Base-by-base conservation (phyloP, 2,888 invertebrate genomes). In the Nomada ferruginata region DNA sequence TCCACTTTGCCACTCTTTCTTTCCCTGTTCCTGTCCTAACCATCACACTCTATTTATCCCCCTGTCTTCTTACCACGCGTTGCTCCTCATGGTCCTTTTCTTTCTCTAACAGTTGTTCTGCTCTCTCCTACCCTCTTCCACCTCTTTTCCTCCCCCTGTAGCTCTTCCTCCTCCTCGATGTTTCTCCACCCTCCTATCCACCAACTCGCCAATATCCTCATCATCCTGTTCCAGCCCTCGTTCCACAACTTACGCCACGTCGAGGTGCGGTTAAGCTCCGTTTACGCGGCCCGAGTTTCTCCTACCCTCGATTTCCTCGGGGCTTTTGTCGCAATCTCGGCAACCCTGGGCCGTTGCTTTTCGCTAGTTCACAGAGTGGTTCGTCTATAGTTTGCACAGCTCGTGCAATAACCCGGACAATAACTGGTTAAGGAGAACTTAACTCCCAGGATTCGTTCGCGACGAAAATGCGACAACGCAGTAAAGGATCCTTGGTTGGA, bases 241-340 rank as follows among this genome's bases (percentile, higher is more conserved):
- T 71, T 68, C 63, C 65, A 66, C 65, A 65, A 74, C 61, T 71
- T 64, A 74, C 64, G 74, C 61, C 68, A 73, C 74, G 77, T 66
- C 77, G 81, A 81, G 79, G 82, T 88, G 87, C 88, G 90, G 89
- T 90, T 91, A 92, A 92, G 89, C 91, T 90, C 89, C 92, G 91
- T 92, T 92, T 91, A 90, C 90, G 90, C 88, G 85, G 89, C 90
- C 86, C 1, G 90, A 91, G 87, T 91, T 92, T 90, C 90, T 84
- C 89, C 84, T 83, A 84, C 84, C 84, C 85, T 83, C 79, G 82
- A 85, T 84, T 85, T 85, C 79, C 85, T 74, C 82, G 82, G 74
- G 71, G 83, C 79, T 87, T 85, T 87, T 82, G 83, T 78, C 83
- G 78, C 84, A 76, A 81, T 86, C 84, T 77, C 83, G 75, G 75